Percentiles rank a stretch among this genome's conserved stretches.
Evolutionary conservation across 2,113 vertebrate species (phyloP).

Genomic region (Boleophthalmus pectinirostris): DNA sequence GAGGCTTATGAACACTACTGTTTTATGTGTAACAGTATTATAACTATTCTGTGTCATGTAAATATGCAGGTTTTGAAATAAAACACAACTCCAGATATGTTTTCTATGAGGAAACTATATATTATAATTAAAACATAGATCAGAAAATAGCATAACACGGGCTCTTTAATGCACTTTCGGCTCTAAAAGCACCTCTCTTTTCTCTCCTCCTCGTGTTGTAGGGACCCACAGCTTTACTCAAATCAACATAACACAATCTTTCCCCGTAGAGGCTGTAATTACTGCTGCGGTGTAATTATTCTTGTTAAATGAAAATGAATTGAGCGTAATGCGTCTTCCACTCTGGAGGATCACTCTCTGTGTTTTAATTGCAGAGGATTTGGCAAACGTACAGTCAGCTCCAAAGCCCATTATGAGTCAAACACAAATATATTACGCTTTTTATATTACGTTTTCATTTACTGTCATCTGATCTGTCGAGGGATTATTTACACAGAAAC

Average conservation of each 20-base stretch:
- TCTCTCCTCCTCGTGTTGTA: background rate
- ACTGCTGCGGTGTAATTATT: constrained; percentile 39
- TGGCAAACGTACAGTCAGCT: constrained; percentile 23
- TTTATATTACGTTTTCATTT: background rate
- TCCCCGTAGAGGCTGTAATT: constrained; percentile 37
- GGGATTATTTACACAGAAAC: background rate
- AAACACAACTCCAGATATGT: too few relatives aligned
- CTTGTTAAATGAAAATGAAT: constrained; percentile 39
- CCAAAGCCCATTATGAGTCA: constrained; percentile 13
- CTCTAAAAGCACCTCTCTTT: too few relatives aligned
- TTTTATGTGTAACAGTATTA: too few relatives aligned
- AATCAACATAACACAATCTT: background rate
- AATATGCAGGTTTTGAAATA: too few relatives aligned
- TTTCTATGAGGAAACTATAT: too few relatives aligned
- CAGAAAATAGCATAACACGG: too few relatives aligned
- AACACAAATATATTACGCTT: constrained; percentile 14
- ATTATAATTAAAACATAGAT: too few relatives aligned
- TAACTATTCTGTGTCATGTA: too few relatives aligned
- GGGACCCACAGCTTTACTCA: background rate
- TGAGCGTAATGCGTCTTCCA: constrained; percentile 17
- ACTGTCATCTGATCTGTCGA: background rate
- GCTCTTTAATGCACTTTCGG: background rate
- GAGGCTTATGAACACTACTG: too few relatives aligned
- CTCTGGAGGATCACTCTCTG: constrained; percentile 18
- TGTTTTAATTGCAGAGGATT: constrained; percentile 38